Evolutionary conservation across 92 coral and sea anemone genomes (phyloP), one percentile per base, ranked within the genome.

Genomic region (Zoanthus sansibaricus): DNA sequence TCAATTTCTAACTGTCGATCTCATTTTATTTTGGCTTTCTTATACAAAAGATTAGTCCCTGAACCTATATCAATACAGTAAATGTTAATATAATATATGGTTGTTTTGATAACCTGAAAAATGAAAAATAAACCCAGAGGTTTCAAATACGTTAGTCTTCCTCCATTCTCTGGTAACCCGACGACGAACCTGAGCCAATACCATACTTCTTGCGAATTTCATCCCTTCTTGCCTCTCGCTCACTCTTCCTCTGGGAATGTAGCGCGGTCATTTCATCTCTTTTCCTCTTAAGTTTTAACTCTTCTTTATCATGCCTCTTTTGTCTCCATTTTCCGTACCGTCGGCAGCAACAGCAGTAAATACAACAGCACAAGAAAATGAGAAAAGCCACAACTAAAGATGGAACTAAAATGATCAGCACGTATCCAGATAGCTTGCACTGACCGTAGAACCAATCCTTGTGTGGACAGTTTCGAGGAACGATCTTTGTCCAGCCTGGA

Each of bases 301-400:
- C 99, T 62, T 95, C 94, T 82, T 97, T 97, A 42, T 95, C 98
- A 73, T 92, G 91, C 71, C 96, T 94, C 59, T 95, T 94, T 83
- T 92, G 87, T 84, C 74, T 91, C 90, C 93, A 92, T 48, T 91
- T 89, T 15, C 89, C 90, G 80, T 89, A 93, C 11, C 94, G 93
- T 3, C 99, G 98, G 90, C 99, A 97, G 79, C 99, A 97, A 80
- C 98, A 97, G 82, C 99, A 97, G 88, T 97, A 97, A 72, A 97
- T 87, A 59, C 97, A 95, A 86, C 98, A 95, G 15, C 99, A 94
- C 21, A 95, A 68, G 70, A 95, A 92, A n/a, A 95, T 21, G 88
- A 97, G 87, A 75, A 92, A 67, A 33, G 90, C 92, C 7, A 90
- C 98, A 52, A 86, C 98, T 5, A 97, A 16, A 11, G 91, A 87